A percentile compares a stretch with the other conserved stretches of the same genome.
phyloP scores from a whole-genome alignment of 1,140 invertebrate species.

The Samia ricini region DNA sequence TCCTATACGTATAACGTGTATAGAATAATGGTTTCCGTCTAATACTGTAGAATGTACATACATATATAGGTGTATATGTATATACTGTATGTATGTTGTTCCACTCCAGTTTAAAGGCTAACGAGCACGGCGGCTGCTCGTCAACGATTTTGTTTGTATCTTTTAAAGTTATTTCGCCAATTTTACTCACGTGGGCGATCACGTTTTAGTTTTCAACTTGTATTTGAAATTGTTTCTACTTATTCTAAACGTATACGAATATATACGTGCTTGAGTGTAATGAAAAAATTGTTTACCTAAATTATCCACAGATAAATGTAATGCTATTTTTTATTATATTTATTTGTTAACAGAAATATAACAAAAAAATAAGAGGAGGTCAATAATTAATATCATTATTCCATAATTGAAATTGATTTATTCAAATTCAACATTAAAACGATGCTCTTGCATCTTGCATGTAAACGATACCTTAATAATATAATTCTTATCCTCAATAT shows the following conservation, averaged over 20 bases:
- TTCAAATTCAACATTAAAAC: constrained; percentile 71
- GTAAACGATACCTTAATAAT: constrained; percentile 59
- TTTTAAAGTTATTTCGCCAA: constrained; percentile 27
- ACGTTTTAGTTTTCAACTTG: background rate
- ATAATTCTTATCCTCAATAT: constrained; percentile 53
- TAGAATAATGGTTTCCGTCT: too few relatives aligned
- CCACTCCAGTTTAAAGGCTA: constrained; percentile 15
- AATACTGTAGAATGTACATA: too few relatives aligned
- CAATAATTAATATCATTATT: background rate
- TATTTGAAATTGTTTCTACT: background rate
- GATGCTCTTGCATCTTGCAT: constrained; percentile 58
- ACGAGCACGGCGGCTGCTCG: constrained; percentile 23
- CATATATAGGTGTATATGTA: too few relatives aligned
- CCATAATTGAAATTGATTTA: constrained; percentile 47
- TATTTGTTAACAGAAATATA: background rate
- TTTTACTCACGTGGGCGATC: constrained; percentile 21
- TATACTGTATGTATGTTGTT: too few relatives aligned
- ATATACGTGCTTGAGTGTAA: background rate
- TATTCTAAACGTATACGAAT: background rate
- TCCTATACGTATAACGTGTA: too few relatives aligned
- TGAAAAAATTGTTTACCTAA: background rate
- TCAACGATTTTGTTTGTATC: constrained; percentile 28
- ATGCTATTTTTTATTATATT: background rate
- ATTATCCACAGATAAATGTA: background rate
- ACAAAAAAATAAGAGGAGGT: background rate